Conservation (phyloP, 1,140 invertebrate species). For the Nylanderia fulva region DNA sequence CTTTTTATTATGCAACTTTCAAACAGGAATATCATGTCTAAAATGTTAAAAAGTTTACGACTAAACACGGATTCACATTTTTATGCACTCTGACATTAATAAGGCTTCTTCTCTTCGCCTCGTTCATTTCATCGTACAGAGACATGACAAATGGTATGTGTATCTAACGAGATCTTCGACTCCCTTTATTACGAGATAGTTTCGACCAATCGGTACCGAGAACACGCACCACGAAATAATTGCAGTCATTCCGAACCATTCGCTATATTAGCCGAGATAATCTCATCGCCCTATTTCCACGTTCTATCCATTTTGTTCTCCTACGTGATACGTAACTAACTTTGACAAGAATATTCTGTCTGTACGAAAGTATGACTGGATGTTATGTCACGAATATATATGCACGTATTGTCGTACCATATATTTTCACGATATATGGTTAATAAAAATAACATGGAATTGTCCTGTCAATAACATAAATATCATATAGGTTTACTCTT, state of each 20-base stretch:
- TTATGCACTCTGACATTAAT: neutral
- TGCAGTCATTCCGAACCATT: constrained; percentile 83
- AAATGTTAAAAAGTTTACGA: neutral
- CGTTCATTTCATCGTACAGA: neutral
- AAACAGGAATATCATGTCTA: neutral
- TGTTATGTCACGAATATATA: neutral
- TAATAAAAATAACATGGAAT: neutral
- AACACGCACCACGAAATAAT: constrained; percentile 82
- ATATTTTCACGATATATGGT: neutral
- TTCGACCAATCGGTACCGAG: constrained; percentile 65
- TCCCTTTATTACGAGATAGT: constrained; percentile 66
- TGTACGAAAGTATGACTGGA: neutral
- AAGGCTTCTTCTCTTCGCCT: neutral
- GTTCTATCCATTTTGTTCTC: constrained; percentile 79
- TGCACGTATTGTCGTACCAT: neutral
- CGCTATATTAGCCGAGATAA: constrained; percentile 82
- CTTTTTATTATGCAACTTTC: neutral
- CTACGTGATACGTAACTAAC: constrained; percentile 77
- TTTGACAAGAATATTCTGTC: constrained; percentile 36
- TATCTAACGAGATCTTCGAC: constrained; percentile 55
- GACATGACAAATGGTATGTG: constrained; percentile 23
- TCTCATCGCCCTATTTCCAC: constrained; percentile 81
- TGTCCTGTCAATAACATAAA: no score
- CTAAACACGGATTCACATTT: neutral
- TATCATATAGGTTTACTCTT: neutral